phyloP scores from a whole-genome alignment of 2,888 invertebrate genomes.

The Monoplex corrugatus region DNA sequence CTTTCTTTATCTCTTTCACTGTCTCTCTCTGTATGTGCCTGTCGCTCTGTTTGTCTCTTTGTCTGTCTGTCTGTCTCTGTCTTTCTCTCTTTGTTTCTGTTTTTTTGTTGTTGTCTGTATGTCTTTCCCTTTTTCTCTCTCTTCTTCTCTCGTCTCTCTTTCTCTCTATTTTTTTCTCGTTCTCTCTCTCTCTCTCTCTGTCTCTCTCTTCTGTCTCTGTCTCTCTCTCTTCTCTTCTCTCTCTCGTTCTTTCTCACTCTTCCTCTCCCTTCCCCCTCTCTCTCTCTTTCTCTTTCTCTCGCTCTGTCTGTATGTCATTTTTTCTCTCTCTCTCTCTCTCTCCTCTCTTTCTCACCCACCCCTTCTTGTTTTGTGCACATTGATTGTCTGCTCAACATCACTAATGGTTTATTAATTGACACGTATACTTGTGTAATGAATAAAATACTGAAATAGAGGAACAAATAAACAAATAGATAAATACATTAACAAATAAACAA shows the following conservation, averaged over 20 bases:
- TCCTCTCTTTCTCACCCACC: not conserved
- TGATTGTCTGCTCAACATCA: too few relatives aligned
- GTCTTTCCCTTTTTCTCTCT: not conserved
- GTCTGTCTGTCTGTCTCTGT: not conserved
- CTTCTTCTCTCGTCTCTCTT: not conserved
- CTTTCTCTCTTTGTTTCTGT: too few relatives aligned
- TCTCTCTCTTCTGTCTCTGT: not conserved
- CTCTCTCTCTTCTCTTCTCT: not conserved
- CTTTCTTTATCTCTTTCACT: not conserved
- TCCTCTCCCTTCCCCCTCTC: not conserved
- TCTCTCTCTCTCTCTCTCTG: not conserved
- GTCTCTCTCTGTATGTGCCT: not conserved
- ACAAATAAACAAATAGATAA: too few relatives aligned
- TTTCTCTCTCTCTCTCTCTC: not conserved
- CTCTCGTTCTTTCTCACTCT: not conserved
- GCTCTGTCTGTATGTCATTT: not conserved
- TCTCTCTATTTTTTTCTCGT: not conserved
- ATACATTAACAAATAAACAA: too few relatives aligned
- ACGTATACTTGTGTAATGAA: too few relatives aligned
- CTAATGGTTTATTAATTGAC: too few relatives aligned
- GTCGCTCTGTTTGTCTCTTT: not conserved
- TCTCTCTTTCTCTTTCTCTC: not conserved
- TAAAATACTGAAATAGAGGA: too few relatives aligned
- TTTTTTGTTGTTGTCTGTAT: too few relatives aligned
- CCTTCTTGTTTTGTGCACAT: too few relatives aligned